Evolutionary conservation across 2,888 invertebrate species (phyloP).

Genomic region (Hyppa rectilinea): DNA sequence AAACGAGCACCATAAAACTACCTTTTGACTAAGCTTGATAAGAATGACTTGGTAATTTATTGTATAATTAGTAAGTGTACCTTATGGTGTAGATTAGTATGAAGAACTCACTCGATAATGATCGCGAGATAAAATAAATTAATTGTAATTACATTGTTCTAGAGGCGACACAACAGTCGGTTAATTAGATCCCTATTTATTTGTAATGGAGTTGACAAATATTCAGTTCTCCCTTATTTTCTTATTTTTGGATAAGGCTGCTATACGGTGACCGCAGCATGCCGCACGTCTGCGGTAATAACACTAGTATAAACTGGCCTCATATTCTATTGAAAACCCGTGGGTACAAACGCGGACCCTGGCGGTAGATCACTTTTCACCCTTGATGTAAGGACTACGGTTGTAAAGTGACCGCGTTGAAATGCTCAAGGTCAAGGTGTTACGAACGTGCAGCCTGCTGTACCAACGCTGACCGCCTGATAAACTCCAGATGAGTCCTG

Average conservation of each 20-base stretch:
- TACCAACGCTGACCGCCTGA: not conserved
- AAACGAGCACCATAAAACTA: conserved; percentile 65
- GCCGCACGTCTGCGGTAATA: not conserved
- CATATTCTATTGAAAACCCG: not conserved
- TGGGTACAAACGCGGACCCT: too few species aligned
- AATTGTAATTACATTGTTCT: conserved; percentile 1
- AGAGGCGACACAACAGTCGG: not conserved
- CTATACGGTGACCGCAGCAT: too few species aligned
- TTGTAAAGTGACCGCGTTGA: too few species aligned
- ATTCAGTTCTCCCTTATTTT: not conserved
- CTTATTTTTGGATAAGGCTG: too few species aligned
- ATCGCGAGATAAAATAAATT: conserved; percentile 16
- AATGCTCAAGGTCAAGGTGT: not conserved
- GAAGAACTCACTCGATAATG: conserved; percentile 12
- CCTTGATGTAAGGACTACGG: too few species aligned
- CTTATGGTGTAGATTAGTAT: conserved; percentile 19
- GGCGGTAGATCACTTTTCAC: too few species aligned
- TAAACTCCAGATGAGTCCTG: not conserved
- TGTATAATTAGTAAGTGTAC: conserved; percentile 36
- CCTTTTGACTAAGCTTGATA: conserved; percentile 55
- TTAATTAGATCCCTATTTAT: not conserved
- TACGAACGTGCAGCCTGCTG: not conserved
- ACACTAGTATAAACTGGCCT: not conserved
- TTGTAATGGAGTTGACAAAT: not conserved
- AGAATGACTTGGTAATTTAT: conserved; percentile 40